Evolutionary conservation across 2,888 invertebrate genomes (phyloP), one percentile per base, ranked within the genome.

Genomic region (Cataglyphis albicans): DNA sequence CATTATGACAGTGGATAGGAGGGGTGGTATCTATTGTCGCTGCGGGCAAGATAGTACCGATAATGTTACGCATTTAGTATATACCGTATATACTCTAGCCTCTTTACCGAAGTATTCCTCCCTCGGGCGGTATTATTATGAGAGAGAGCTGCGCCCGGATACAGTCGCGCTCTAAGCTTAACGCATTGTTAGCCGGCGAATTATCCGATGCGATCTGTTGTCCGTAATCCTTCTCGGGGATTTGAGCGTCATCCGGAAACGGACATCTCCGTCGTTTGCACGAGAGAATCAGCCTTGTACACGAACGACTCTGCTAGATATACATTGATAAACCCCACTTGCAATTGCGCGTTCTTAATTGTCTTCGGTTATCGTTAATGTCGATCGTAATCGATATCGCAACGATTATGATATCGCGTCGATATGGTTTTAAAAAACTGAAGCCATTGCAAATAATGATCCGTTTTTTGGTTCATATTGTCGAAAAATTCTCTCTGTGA

Each of bases 181-280:
- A 76, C 73, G 78, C 75, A 84, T 78, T 83, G 84, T 83, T 76
- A 76, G 64, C 25, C 57, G 73, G 72, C 72, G 83, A 78, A 84
- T 84, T 78, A 84, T 84, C 85, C 84, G 72, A 72, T 65, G 18
- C 64, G 65, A 81, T 64, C 81, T 57, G 74, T 72, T 81, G 80
- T 81, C 59, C 57, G 74, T 85, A 84, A 84, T 85, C 84, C 81
- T 84, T 81, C 84, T 84, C 85, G 41, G 55, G 18, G 74, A 44
- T 80, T 80, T 74, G 76, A 73, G 68, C 84, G 63, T 76, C 73
- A 81, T 32, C 63, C 64, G 72, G 57, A 41, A 73, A 59, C 57
- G 72, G 48, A 78, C 67, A 73, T 67, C 32, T 35, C 32, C 75
- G 44, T 38, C 70, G 44, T 38, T 21, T 72, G 70, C 57, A 32